These are phyloP conservation scores for Cryptocheilus praepositus DNA, from an alignment of 2,888 invertebrate genomes.

Conservation along the genomic window DNA sequence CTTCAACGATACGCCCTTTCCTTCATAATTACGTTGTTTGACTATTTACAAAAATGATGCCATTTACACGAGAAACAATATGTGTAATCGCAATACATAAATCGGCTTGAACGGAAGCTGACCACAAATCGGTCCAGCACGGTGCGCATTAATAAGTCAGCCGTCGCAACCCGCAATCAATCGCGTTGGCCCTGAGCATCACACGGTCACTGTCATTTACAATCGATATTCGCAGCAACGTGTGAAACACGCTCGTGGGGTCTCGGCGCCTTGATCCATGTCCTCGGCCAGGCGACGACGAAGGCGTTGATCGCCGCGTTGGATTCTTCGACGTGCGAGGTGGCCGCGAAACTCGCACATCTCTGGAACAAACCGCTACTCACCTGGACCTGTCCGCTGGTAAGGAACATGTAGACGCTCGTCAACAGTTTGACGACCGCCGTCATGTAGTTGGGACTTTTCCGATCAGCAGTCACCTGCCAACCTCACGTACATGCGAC, in stretches of 20 bases:
- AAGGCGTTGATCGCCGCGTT: conserved; percentile 76
- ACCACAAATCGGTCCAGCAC: no score
- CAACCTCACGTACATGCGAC: no score
- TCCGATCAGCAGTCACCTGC: no score
- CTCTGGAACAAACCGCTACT: conserved; percentile 76
- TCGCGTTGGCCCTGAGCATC: background rate
- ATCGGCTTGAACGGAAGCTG: no score
- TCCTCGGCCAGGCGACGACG: conserved; percentile 72
- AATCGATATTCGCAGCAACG: conserved; percentile 68
- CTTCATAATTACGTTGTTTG: no score
- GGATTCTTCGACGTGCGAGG: conserved; percentile 76
- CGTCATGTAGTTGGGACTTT: no score
- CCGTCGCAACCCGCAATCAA: background rate
- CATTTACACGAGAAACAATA: no score
- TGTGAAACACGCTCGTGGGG: conserved; percentile 74
- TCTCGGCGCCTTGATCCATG: conserved; percentile 74
- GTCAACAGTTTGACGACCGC: no score
- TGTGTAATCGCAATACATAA: no score
- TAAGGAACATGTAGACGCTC: conserved; percentile 55
- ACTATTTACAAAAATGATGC: no score
- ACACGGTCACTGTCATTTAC: conserved; percentile 2
- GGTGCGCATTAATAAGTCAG: no score
- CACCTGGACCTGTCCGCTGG: conserved; percentile 78
- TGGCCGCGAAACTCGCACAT: conserved; percentile 75
- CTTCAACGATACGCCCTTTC: no score